phyloP scores from a whole-genome alignment of 2,888 invertebrate species.

The Drosophila parthenogenetica region DNA sequence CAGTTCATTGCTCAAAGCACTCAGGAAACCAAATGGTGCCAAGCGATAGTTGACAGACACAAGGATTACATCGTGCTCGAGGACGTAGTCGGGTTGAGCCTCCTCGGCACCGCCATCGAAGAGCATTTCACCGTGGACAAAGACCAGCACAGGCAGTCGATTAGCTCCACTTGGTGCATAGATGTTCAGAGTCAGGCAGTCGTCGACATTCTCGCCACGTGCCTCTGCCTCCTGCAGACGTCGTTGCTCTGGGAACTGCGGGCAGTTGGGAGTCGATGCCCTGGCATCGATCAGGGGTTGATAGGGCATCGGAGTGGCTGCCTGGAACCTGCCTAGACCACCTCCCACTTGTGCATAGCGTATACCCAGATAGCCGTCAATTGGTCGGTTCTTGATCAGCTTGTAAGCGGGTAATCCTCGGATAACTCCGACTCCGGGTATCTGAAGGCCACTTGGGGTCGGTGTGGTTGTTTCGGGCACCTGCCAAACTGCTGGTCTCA shows the following conservation, averaged over 20 bases:
- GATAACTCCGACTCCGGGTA: conserved; percentile 77
- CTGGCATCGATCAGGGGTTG: conserved; percentile 73
- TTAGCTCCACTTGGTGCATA: conserved; percentile 75
- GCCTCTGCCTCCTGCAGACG: conserved; percentile 67
- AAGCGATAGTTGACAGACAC: conserved; percentile 86
- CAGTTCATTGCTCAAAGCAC: conserved; percentile 85
- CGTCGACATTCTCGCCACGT: conserved; percentile 78
- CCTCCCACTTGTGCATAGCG: conserved; percentile 76
- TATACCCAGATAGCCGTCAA: conserved; percentile 81
- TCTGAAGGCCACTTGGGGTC: conserved; percentile 40
- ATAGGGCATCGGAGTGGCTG: conserved; percentile 46
- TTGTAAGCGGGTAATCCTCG: conserved; percentile 71
- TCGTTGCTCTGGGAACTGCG: conserved; percentile 80
- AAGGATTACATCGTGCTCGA: conserved; percentile 85
- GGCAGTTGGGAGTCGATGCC: conserved; percentile 70
- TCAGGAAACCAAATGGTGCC: conserved; percentile 86
- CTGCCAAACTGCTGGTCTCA: conserved; percentile 45
- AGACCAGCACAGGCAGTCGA: conserved; percentile 84
- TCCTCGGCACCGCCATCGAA: conserved; percentile 84
- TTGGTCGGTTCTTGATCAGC: conserved; percentile 65
- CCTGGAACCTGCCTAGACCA: conserved; percentile 82
- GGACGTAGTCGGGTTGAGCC: conserved; percentile 84
- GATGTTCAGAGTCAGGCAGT: conserved; percentile 82
- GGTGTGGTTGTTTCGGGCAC: not conserved
- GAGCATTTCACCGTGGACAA: conserved; percentile 85